Percentiles rank a stretch among this genome's conserved stretches.
phyloP scores from a whole-genome alignment of 2,888 invertebrate genomes.

The Plemyria rubiginata region DNA sequence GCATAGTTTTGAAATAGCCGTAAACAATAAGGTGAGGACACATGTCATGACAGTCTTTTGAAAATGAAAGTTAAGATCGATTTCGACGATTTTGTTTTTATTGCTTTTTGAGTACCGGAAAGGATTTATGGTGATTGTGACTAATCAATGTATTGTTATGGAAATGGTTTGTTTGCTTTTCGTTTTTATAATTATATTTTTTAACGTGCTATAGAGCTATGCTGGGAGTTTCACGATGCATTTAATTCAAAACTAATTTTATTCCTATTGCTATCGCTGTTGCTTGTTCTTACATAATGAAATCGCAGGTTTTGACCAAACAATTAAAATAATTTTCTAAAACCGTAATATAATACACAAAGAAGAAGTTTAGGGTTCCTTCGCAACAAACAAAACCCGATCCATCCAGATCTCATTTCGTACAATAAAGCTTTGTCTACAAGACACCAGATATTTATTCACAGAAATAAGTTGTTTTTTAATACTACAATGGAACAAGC shows the following conservation, averaged over 20 bases:
- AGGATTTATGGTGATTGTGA: constrained; percentile 25
- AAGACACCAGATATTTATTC: no score
- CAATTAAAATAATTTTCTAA: constrained; percentile 3
- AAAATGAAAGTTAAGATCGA: constrained; percentile 47
- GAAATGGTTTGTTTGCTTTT: neutral
- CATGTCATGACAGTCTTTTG: constrained; percentile 50
- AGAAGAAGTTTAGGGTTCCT: constrained; percentile 5
- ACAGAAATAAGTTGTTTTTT: no score
- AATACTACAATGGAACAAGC: no score
- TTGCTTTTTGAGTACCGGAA: constrained; percentile 33
- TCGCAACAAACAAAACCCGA: constrained; percentile 21
- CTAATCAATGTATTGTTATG: constrained; percentile 20
- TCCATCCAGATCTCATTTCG: neutral
- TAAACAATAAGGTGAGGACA: constrained; percentile 47
- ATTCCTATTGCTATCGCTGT: no score
- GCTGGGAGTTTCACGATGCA: no score
- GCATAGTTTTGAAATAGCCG: constrained; percentile 9
- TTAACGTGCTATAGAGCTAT: no score
- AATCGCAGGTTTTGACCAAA: constrained; percentile 4
- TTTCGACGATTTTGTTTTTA: constrained; percentile 32
- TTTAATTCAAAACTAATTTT: no score
- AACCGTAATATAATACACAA: constrained; percentile 25
- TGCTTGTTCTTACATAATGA: no score
- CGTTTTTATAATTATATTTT: no score
- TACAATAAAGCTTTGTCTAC: neutral